Conservation (phyloP, 2,113 vertebrate species). For the Tetrao urogallus region DNA sequence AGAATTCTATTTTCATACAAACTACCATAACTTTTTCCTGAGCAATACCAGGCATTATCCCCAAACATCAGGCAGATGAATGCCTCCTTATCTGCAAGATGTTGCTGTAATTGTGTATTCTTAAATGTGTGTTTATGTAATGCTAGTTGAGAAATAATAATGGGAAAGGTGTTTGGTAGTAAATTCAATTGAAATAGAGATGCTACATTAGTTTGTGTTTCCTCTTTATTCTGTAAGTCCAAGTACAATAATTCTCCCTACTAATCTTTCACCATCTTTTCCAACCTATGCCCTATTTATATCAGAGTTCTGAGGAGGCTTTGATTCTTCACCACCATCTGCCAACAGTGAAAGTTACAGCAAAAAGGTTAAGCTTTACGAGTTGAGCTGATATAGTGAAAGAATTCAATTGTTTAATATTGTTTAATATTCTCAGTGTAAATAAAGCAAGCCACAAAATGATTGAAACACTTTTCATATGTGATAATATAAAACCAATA, state of each 20-base stretch:
- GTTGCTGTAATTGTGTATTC: not conserved
- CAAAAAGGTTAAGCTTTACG: not conserved
- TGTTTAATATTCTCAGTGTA: not conserved
- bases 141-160: not conserved
- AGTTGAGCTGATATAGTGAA: not conserved
- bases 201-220: not conserved
- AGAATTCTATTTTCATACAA: not conserved
- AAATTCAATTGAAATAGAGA: not conserved
- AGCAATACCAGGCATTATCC: not conserved
- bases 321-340: not conserved
- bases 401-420: not conserved
- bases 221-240: not conserved
- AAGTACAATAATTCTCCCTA: not conserved
- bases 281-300: not conserved
- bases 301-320: not conserved
- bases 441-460: not conserved
- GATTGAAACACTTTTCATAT: not conserved
- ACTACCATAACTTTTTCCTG: not conserved
- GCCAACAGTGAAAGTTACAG: not conserved
- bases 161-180: not conserved
- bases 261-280: not conserved
- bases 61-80: not conserved
- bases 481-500: not conserved
- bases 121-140: not conserved
- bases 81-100: not conserved